Conservation (phyloP, 2,888 invertebrate species). For the Athetis lepigone region DNA sequence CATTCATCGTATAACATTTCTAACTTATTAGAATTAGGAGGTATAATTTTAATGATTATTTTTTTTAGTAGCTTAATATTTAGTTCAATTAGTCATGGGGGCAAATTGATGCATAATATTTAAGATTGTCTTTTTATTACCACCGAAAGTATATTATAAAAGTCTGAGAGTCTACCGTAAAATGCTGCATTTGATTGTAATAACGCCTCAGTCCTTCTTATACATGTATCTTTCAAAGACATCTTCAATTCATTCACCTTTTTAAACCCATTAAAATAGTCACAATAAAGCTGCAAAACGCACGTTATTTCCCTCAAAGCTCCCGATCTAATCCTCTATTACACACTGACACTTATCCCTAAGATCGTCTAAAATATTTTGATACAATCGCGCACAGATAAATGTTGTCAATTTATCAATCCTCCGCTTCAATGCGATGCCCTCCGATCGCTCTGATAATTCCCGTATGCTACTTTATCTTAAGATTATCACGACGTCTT, state of each 20-base stretch:
- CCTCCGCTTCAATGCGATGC: constrained; percentile 69
- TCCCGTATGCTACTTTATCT: constrained; percentile 83
- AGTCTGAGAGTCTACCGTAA: background rate
- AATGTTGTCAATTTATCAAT: constrained; percentile 88
- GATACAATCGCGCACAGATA: constrained; percentile 87
- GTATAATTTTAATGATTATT: background rate
- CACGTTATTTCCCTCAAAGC: constrained; percentile 63
- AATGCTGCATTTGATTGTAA: constrained; percentile 2
- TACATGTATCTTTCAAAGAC: constrained; percentile 11
- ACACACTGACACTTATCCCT: constrained; percentile 86
- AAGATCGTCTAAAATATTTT: constrained; percentile 87
- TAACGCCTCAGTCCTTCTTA: constrained; percentile 10
- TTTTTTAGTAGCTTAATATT: constrained; percentile 6
- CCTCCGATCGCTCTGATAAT: constrained; percentile 80
- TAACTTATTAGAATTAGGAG: constrained; percentile 8
- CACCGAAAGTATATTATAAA: too few relatives aligned
- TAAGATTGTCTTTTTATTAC: background rate
- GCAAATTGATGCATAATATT: background rate
- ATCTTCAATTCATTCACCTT: constrained; percentile 43
- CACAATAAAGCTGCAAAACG: constrained; percentile 60
- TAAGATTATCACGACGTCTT: constrained; percentile 86
- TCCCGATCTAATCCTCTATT: constrained; percentile 79
- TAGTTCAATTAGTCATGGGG: background rate
- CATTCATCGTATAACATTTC: constrained; percentile 11
- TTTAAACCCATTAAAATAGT: constrained; percentile 43